Conservation (phyloP, 2,113 vertebrate species). For the Neofelis nebulosa region DNA sequence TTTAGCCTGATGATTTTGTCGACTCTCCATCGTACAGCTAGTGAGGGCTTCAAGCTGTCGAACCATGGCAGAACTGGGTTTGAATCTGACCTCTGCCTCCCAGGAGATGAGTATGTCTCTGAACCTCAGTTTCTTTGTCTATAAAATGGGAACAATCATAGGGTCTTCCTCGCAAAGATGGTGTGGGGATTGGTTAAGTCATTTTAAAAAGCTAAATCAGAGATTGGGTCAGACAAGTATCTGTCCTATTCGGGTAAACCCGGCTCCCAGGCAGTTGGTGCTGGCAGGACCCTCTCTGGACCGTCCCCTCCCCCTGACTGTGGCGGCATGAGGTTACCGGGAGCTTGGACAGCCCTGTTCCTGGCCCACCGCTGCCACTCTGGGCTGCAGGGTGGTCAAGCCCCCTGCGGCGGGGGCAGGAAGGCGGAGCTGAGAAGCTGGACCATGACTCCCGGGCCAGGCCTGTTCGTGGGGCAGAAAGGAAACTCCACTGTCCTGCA, state of each 20-base stretch:
- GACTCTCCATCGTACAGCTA: background rate
- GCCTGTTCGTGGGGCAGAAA: background rate
- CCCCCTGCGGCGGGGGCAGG: rapidly evolving
- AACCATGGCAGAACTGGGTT: background rate
- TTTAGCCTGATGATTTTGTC: background rate
- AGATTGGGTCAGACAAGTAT: background rate
- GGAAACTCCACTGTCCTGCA: background rate
- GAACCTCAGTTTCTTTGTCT: background rate
- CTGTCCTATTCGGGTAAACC: too few species aligned
- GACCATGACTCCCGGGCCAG: background rate
- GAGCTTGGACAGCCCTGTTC: background rate
- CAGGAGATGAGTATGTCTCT: background rate
- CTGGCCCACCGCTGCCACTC: background rate
- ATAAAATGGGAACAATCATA: background rate
- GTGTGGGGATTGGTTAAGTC: background rate
- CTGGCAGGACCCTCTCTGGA: background rate
- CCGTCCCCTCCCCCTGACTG: background rate
- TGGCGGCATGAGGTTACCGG: background rate
- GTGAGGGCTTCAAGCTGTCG: background rate
- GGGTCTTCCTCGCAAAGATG: background rate
- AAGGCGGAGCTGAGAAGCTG: background rate
- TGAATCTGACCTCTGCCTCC: background rate
- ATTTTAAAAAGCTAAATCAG: background rate
- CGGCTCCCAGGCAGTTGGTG: background rate
- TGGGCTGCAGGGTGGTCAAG: background rate